phyloP scores from a whole-genome alignment of 2,888 invertebrate genomes.

The Auanema sp. region DNA sequence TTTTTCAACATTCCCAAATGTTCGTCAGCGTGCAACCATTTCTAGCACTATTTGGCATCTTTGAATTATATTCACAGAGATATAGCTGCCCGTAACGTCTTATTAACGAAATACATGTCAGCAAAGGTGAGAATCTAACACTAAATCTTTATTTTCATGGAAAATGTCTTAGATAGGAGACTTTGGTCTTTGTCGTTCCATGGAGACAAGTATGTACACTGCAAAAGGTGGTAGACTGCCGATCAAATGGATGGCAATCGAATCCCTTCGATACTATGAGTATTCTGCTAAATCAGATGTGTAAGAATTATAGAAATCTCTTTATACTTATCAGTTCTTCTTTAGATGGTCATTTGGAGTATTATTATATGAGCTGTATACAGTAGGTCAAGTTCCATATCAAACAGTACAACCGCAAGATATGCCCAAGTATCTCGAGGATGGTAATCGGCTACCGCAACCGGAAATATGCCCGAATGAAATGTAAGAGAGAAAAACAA shows the following conservation, averaged over 20 bases:
- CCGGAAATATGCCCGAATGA: slow-evolving; percentile 42
- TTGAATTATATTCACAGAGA: slow-evolving; percentile 44
- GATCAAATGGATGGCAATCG: slow-evolving; percentile 26
- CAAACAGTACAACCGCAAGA: slow-evolving; percentile 18
- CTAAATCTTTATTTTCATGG: neutral
- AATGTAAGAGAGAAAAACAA: slow-evolving; percentile 32
- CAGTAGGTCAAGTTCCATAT: slow-evolving; percentile 23
- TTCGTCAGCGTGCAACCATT: slow-evolving; percentile 24
- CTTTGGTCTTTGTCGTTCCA: slow-evolving; percentile 22
- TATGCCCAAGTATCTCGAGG: slow-evolving; percentile 22
- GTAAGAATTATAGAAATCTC: slow-evolving; percentile 8
- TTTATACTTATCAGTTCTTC: slow-evolving; percentile 1
- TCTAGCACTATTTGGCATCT: slow-evolving; percentile 34
- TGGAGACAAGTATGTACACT: slow-evolving; percentile 18
- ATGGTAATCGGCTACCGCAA: slow-evolving; percentile 17
- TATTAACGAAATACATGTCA: slow-evolving; percentile 23
- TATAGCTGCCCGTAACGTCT: slow-evolving; percentile 46
- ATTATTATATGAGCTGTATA: slow-evolving; percentile 22
- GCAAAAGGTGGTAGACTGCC: slow-evolving; percentile 24
- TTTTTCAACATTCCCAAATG: slow-evolving; percentile 18
- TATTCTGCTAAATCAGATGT: slow-evolving; percentile 20
- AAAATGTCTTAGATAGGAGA: slow-evolving; percentile 18
- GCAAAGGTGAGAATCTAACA: slow-evolving; percentile 11
- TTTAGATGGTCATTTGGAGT: slow-evolving; percentile 26
- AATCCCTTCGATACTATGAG: slow-evolving; percentile 20